A percentile compares a stretch with the other conserved stretches of the same genome.
Conservation (phyloP, 2,888 invertebrate species). For the Habroteleia sp. region DNA sequence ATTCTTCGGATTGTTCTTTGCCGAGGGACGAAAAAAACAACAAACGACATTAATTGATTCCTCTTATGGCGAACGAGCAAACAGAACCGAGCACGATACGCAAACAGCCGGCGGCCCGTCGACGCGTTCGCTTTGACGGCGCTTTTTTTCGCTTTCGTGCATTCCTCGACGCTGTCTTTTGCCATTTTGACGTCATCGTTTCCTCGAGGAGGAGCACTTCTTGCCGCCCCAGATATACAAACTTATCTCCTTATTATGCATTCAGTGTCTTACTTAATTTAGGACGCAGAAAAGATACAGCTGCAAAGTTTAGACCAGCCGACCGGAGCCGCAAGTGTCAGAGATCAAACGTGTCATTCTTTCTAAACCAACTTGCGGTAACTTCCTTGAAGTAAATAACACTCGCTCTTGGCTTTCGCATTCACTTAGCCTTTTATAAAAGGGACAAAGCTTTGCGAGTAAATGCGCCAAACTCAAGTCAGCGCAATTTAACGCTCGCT, state of each 20-base stretch:
- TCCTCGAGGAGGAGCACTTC: constrained; percentile 34
- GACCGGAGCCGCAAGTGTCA: constrained; percentile 27
- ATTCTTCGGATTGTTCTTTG: too few relatives aligned
- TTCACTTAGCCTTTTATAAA: constrained; percentile 41
- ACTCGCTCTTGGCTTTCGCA: constrained; percentile 40
- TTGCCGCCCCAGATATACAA: constrained; percentile 19
- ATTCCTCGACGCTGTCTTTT: constrained; percentile 32
- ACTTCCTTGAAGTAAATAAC: constrained; percentile 49
- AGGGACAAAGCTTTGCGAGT: constrained; percentile 43
- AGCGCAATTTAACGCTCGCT: constrained; percentile 36
- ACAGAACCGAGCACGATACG: constrained; percentile 64
- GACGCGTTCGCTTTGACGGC: constrained; percentile 65
- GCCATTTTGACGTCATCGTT: constrained; percentile 46
- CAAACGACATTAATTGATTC: constrained; percentile 13
- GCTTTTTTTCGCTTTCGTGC: constrained; percentile 57
- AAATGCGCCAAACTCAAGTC: constrained; percentile 42
- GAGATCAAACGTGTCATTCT: constrained; percentile 58
- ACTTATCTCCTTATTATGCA: constrained; percentile 29
- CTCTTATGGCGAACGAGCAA: constrained; percentile 66
- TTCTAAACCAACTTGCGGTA: constrained; percentile 50
- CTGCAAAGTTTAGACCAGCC: neutral
- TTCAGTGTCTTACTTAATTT: constrained; percentile 34
- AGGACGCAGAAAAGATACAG: constrained; percentile 22
- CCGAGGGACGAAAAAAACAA: neutral
- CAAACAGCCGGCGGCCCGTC: constrained; percentile 68